Conservation (phyloP, 2,888 invertebrate genomes). For the Machimus atricapillus region DNA sequence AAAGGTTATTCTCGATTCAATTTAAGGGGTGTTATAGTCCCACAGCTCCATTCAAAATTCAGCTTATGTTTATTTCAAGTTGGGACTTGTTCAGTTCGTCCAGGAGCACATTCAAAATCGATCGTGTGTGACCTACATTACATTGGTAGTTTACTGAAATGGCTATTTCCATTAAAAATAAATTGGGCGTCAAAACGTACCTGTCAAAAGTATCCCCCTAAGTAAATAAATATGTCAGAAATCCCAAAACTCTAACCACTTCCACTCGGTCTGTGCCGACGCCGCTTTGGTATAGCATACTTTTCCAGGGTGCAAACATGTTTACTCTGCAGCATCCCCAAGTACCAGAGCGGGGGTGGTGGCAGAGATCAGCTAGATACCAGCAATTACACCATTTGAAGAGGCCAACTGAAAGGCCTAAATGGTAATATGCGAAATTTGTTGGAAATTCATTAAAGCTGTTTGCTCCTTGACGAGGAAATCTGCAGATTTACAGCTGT, state of each 20-base stretch:
- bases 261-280: neutral
- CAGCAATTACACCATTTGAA: constrained; percentile 11
- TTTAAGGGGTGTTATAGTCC: neutral
- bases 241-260: neutral
- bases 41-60: neutral
- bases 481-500: constrained; percentile 6
- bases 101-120: neutral
- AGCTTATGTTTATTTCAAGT: neutral
- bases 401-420: constrained; percentile 27
- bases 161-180: neutral
- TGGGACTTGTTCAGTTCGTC: neutral
- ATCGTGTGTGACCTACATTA: neutral
- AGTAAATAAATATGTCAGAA: constrained; percentile 7
- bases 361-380: neutral
- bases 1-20: neutral
- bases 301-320: neutral
- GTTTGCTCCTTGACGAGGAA: constrained; percentile 31
- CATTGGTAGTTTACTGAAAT: neutral
- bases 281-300: neutral
- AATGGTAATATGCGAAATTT: constrained; percentile 47
- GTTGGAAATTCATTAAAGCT: constrained; percentile 46
- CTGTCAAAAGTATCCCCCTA: neutral
- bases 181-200: neutral
- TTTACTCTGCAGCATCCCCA: neutral
- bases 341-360: neutral